Evolutionary conservation across 2,113 vertebrate genomes (phyloP).

Genomic region (Pterophyllum scalare): DNA sequence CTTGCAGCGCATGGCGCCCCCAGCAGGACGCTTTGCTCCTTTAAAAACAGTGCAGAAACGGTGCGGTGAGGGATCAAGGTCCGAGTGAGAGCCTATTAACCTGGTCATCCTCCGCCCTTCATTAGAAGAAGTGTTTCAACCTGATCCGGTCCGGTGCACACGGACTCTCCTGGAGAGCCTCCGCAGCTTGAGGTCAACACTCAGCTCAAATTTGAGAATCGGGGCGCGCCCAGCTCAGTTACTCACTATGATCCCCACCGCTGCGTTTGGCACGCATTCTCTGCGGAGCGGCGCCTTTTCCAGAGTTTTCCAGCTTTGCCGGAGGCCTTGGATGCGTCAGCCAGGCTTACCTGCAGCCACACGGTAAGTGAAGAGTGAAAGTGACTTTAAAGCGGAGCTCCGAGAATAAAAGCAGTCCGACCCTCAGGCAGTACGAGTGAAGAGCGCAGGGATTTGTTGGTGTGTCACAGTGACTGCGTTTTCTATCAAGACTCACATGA

Average conservation of each 20-base stretch:
- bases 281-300: conserved; percentile 14
- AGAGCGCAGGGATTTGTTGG: background rate
- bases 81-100: background rate
- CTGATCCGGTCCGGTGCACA: no score
- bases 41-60: background rate
- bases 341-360: conserved; percentile 9
- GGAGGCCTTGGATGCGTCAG: conserved; percentile 20
- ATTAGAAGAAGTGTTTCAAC: background rate
- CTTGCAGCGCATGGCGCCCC: background rate
- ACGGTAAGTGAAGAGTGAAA: conserved; percentile 55
- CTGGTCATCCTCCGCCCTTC: background rate
- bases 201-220: background rate
- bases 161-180: background rate
- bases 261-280: conserved; percentile 14
- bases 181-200: background rate
- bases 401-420: background rate
- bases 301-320: background rate
- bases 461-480: background rate
- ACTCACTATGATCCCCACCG: conserved; percentile 45
- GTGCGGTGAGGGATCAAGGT: background rate
- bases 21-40: background rate
- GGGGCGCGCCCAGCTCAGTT: background rate
- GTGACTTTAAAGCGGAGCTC: background rate
- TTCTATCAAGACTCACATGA: background rate
- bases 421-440: background rate